phyloP scores from a whole-genome alignment of 2,888 invertebrate genomes.

The Cordylochernes scorpioides region DNA sequence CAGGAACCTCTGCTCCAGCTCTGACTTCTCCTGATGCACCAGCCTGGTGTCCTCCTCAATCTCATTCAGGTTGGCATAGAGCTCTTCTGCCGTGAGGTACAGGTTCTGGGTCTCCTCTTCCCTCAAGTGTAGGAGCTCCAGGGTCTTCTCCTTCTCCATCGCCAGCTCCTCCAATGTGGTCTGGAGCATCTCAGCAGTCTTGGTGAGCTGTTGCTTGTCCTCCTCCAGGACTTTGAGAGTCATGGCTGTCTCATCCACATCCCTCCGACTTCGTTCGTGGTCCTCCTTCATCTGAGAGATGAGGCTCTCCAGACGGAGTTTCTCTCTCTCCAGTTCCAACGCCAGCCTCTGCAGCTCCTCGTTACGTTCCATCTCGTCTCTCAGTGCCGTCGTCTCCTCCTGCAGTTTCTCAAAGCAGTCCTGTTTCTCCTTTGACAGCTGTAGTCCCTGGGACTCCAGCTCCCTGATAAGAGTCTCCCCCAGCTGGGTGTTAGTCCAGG shows the following conservation, averaged over 20 bases:
- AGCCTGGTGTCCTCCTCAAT: conserved; percentile 22
- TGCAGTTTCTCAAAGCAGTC: conserved; percentile 22
- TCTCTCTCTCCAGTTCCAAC: conserved; percentile 23
- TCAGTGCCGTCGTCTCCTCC: conserved; percentile 20
- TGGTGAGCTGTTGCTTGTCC: conserved; percentile 17
- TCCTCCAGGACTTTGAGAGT: conserved; percentile 20
- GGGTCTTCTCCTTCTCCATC: conserved; percentile 21
- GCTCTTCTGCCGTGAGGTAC: conserved; percentile 19
- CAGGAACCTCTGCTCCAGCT: conserved; percentile 3
- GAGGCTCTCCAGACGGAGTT: conserved; percentile 22
- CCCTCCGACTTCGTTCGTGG: conserved; percentile 20
- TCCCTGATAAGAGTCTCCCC: conserved; percentile 21
- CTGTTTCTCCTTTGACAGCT: conserved; percentile 22
- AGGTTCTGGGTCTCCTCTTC: conserved; percentile 22
- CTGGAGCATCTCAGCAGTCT: conserved; percentile 17
- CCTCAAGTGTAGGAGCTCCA: conserved; percentile 18
- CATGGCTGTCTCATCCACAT: conserved; percentile 20
- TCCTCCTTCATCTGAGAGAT: conserved; percentile 23
- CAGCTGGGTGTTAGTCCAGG: conserved; percentile 21
- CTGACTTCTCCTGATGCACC: conserved; percentile 20
- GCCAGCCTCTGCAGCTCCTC: conserved; percentile 23
- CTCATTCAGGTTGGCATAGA: conserved; percentile 18
- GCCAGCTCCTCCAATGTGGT: conserved; percentile 17
- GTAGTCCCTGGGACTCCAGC: conserved; percentile 20
- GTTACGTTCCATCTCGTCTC: conserved; percentile 21